phyloP scores from a whole-genome alignment of 2,888 invertebrate species.

The Cylindroiulus punctatus region DNA sequence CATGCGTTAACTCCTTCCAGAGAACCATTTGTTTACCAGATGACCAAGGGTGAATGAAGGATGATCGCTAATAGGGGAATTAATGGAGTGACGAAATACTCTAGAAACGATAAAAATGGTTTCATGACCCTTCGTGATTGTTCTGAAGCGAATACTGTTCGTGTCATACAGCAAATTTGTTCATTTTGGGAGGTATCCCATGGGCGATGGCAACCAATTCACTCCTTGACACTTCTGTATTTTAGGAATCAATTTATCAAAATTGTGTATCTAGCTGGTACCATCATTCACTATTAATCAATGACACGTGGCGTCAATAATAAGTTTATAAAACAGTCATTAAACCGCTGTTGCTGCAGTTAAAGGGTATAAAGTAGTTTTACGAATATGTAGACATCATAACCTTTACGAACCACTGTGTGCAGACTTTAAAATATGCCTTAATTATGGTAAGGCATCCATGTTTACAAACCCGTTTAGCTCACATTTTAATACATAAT shows the following conservation, averaged over 20 bases:
- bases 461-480: too few species aligned
- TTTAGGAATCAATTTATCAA: not conserved
- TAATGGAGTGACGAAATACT: not conserved
- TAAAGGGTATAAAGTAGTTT: too few species aligned
- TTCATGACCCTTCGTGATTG: not conserved
- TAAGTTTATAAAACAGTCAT: too few species aligned
- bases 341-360: too few species aligned
- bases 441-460: too few species aligned
- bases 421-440: too few species aligned
- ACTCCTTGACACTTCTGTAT: not conserved
- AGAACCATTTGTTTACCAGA: not conserved
- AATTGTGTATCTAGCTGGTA: not conserved
- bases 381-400: too few species aligned
- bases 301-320: not conserved
- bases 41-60: conserved; percentile 34
- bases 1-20: not conserved
- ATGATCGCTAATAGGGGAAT: not conserved
- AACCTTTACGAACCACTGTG: too few species aligned
- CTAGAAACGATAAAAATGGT: not conserved
- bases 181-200: not conserved
- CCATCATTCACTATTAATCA: not conserved
- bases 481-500: too few species aligned
- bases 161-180: too few species aligned
- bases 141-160: not conserved
- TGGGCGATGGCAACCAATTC: not conserved